These are phyloP conservation scores for Trematomus loennbergii DNA, from an alignment of 2,113 vertebrate genomes.

Conservation along the genomic window DNA sequence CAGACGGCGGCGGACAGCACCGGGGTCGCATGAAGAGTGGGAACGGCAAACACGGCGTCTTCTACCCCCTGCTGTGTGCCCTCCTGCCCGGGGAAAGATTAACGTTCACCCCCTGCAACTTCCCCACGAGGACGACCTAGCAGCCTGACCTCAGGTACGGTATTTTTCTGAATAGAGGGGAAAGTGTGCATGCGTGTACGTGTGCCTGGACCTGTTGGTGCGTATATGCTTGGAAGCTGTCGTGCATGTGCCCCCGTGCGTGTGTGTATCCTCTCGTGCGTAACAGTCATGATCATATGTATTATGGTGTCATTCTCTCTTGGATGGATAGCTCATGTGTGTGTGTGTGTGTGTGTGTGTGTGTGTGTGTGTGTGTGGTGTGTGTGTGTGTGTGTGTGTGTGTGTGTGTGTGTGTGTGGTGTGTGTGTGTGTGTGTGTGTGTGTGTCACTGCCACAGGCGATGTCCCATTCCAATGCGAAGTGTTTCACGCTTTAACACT, in stretches of 20 bases:
- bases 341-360: not conserved
- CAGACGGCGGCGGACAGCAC: constrained; percentile 77
- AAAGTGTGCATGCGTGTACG: constrained; percentile 3
- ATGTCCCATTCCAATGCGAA: constrained; percentile 64
- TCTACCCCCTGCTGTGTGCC: constrained; percentile 35
- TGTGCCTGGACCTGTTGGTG: constrained; percentile 17
- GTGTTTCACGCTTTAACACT: constrained; percentile 70
- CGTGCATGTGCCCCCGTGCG: not conserved
- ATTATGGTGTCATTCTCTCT: constrained; percentile 46
- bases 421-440: not conserved
- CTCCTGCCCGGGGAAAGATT: constrained; percentile 39
- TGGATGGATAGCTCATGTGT: constrained; percentile 41
- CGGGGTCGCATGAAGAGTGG: constrained; percentile 70
- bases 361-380: not conserved
- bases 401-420: not conserved
- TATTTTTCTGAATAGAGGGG: constrained; percentile 54
- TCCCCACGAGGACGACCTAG: constrained; percentile 43
- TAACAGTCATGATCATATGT: constrained; percentile 20
- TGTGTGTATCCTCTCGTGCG: not conserved
- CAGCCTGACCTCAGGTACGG: constrained; percentile 69
- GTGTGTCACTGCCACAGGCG: constrained; percentile 60
- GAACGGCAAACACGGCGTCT: constrained; percentile 34
- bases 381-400: not conserved
- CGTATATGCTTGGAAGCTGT: not conserved
- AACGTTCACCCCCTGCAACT: constrained; percentile 41